Base-by-base conservation (phyloP, 2,113 vertebrate species). In the Zosterops pallidus region DNA sequence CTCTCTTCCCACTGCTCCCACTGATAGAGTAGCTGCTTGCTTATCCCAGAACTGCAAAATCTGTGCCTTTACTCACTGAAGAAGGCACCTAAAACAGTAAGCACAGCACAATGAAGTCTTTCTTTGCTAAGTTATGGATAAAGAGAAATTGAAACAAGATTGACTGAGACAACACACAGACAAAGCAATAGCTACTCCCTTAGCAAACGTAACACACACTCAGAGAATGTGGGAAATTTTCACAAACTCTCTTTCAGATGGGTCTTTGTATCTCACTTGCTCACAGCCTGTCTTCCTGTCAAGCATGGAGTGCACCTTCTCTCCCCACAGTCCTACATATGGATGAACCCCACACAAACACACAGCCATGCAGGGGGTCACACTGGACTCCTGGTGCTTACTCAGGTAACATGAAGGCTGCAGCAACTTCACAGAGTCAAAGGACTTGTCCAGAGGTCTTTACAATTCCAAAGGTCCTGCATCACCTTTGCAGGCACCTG, bases 271-370 rank as follows among this genome's bases (percentile, higher is more conserved):
- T 55, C 64, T 88, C 0, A 0, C n/a, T 76, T 76, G 28, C 47
- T 68, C 35, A 50, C 20, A 57, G 47, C 25, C 76, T 82, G 71
- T 78, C 14, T 37, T 83, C 28, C 41, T 44, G 50, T 41, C 1
- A 3, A 56, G 19, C 20, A 39, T 6, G 21, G 7, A 3, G 2
- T 64, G 13, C n/a, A 39, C 22, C 46, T 77, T 77, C 67, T 50
- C 11, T 50, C 18, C 56, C 29, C 1, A 0, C 18, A 56, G 29
- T 29, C 14, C 35, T 55, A 1, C 0, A 0, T 65, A 9, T 7
- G 26, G 62, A 41, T 11, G 53, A 21, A 65, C 24, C 37, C n/a
- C 69, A 44, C 21, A 68, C 35, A 52, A 14, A 49, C 29, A 22
- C 3, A 9, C 33, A 76, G 11, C 14, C 22, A 0, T 9, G 20